phyloP scores from a whole-genome alignment of 2,888 invertebrate species.

The Hedya salicella region DNA sequence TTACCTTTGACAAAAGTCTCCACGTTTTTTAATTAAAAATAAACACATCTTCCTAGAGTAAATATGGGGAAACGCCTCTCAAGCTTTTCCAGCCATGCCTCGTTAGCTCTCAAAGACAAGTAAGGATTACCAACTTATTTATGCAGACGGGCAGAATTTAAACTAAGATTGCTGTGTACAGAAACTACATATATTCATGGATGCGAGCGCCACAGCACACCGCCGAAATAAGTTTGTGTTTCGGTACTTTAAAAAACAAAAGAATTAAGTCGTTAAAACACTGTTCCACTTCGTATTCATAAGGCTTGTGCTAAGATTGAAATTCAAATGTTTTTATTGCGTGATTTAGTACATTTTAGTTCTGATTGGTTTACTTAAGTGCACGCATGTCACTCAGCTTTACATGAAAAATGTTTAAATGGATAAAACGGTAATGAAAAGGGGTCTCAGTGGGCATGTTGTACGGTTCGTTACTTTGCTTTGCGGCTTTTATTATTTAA shows the following conservation, averaged over 20 bases:
- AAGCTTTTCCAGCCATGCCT: constrained; percentile 27
- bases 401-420: constrained; percentile 36
- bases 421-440: constrained; percentile 40
- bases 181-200: background rate
- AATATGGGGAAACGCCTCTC: constrained; percentile 38
- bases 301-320: background rate
- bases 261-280: background rate
- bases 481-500: constrained; percentile 29
- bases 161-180: background rate
- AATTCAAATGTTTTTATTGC: background rate
- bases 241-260: background rate
- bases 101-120: constrained; percentile 33
- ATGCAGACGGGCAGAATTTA: constrained; percentile 1
- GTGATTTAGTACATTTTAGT: background rate
- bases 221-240: constrained; percentile 21
- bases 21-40: constrained; percentile 17
- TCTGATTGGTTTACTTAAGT: constrained; percentile 5
- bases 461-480: constrained; percentile 38
- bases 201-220: background rate
- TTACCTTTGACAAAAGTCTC: constrained; percentile 9
- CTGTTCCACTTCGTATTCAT: background rate
- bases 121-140: constrained; percentile 24
- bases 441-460: constrained; percentile 40
- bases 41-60: constrained; percentile 14
- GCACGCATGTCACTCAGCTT: constrained; percentile 26